Percentiles rank a stretch among this genome's conserved stretches.
Conservation (phyloP, 2,113 vertebrate species). For the Theristicus caerulescens region DNA sequence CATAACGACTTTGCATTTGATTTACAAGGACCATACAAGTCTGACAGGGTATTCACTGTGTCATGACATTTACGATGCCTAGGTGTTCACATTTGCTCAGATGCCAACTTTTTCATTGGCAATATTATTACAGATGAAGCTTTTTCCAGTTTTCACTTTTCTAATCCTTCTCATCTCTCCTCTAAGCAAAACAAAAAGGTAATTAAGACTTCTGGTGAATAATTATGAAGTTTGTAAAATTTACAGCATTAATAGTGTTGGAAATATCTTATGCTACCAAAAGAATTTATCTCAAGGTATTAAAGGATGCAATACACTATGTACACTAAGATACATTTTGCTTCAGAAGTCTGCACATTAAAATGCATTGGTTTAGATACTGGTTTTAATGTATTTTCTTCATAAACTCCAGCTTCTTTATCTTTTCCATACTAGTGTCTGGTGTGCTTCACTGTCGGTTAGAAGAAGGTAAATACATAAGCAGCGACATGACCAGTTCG, state of each 20-base stretch:
- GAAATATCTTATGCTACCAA: background rate
- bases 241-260: background rate
- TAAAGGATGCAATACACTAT: background rate
- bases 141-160: background rate
- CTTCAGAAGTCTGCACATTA: background rate
- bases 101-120: background rate
- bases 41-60: background rate
- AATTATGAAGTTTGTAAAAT: background rate
- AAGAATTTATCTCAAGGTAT: background rate
- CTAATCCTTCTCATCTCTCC: background rate
- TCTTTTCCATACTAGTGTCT: background rate
- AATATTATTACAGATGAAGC: background rate
- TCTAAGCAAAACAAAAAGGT: background rate
- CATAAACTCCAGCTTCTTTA: background rate
- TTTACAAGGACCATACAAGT: background rate
- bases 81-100: background rate
- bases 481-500: background rate
- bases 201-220: rapidly evolving
- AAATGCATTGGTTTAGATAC: background rate
- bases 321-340: background rate
- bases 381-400: background rate
- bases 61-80: background rate
- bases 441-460: background rate
- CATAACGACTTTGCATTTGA: background rate
- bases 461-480: background rate